Base-by-base conservation (phyloP, 2,888 invertebrate genomes). In the Agapostemon virescens region DNA sequence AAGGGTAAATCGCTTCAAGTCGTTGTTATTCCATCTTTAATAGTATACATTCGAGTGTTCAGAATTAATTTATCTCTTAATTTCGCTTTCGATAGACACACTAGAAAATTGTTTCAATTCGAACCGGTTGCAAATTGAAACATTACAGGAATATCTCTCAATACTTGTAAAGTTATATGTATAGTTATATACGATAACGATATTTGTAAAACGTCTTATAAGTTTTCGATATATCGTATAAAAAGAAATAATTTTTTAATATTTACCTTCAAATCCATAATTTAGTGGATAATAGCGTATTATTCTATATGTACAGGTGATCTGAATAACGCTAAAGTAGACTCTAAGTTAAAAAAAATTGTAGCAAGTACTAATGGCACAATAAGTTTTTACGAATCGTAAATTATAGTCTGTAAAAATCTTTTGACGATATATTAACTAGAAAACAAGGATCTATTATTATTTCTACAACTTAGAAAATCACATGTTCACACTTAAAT, bases 201-300 rank as follows among this genome's bases (percentile, higher is more conserved):
- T 49, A 40, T 26, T 63, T 49, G 45, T 63, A 69, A 75, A 49
- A 73, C 61, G 38, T 77, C 67, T 33, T 74, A 74, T 74, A 68
- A 20, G 52, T 38, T 69, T 55, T 38, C n/a, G 30, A 74, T 69
- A 78, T 30, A 49, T 63, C 15, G 69, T 36, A 63, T 55, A n/a
- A 77, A 55, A 75, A 66, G 64, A 38, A 75, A 75, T 58, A 69
- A 69, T 69, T 69, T 36, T 38, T 68, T 52, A 64, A n/a, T 69
- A 33, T 69, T 66, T 33, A 45, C 64, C 52, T 49, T 64, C 36
- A 23, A 71, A 77, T 71, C 61, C 20, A 36, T 67, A 61, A 77
- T 71, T 71, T 67, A 76, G 73, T 63, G 52, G 38, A 55, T 58
- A 75, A 36, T 75, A 69, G 69, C 63, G 68, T 77, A 69, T 26